Evolutionary conservation across 2,113 vertebrate genomes (phyloP).

Genomic region (Motacilla tschutschensis): DNA sequence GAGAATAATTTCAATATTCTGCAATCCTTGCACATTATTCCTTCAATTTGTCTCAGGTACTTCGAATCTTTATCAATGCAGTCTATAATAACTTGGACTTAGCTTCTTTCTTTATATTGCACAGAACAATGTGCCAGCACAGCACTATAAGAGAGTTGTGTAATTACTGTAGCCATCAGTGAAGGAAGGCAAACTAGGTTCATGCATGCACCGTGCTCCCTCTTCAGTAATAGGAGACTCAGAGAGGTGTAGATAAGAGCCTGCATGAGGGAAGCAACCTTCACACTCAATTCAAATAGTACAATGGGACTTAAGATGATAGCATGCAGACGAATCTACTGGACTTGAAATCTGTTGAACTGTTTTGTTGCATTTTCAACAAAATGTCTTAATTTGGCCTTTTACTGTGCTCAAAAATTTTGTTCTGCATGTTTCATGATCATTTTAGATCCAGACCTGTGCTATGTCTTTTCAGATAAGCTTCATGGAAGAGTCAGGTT

Average conservation of each 20-base stretch:
- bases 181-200: not conserved
- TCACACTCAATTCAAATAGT: not conserved
- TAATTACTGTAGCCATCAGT: not conserved
- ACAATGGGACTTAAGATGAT: not conserved
- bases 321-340: not conserved
- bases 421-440: not conserved
- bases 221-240: not conserved
- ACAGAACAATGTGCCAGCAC: not conserved
- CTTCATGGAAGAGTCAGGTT: not conserved
- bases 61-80: not conserved
- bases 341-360: not conserved
- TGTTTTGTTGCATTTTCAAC: not conserved
- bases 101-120: not conserved
- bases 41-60: not conserved
- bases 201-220: not conserved
- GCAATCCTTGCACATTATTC: not conserved
- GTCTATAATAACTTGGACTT: not conserved
- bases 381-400: not conserved
- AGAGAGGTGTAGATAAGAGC: not conserved
- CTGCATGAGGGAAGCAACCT: not conserved
- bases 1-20: not conserved
- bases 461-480: not conserved
- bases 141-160: not conserved
- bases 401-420: not conserved
- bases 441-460: not conserved